Conservation (phyloP, 2,113 vertebrate species). For the Bagarius yarrelli region DNA sequence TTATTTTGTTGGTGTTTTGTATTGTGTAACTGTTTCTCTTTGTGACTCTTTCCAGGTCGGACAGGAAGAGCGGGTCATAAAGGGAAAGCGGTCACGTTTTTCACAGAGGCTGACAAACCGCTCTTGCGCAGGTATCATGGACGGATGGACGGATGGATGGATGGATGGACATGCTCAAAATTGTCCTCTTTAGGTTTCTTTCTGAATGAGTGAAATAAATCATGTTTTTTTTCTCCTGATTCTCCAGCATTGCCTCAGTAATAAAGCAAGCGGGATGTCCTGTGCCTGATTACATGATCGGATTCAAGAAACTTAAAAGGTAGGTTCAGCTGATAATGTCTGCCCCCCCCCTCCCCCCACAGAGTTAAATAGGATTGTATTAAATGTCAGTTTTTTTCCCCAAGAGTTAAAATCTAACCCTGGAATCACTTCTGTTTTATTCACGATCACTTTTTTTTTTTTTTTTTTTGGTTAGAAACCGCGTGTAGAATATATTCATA, state of each 20-base stretch:
- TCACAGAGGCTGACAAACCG: conserved; percentile 94
- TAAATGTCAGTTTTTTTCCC: not conserved
- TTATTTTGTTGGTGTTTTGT: not conserved
- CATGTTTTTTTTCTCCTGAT: not conserved
- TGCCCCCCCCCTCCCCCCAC: too few species aligned
- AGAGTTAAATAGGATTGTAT: not conserved
- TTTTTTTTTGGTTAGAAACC: not conserved
- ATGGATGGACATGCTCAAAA: too few species aligned
- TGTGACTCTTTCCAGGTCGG: conserved; percentile 72
- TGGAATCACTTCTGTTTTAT: not conserved
- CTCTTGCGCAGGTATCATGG: conserved; percentile 84
- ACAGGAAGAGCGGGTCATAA: conserved; percentile 91
- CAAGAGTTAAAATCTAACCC: not conserved
- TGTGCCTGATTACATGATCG: conserved; percentile 91
- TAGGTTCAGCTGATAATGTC: not conserved
- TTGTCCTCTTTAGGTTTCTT: too few species aligned
- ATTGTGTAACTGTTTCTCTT: not conserved
- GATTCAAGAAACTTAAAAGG: conserved; percentile 87
- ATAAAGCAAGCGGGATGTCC: conserved; percentile 93
- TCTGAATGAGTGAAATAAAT: too few species aligned
- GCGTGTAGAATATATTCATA: not conserved
- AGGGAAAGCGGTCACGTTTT: conserved; percentile 93
- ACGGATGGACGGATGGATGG: too few species aligned
- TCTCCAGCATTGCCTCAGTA: conserved; percentile 83
- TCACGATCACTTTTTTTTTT: too few species aligned